Base-by-base conservation (phyloP, 2,113 vertebrate species). In the Cynocephalus volans region DNA sequence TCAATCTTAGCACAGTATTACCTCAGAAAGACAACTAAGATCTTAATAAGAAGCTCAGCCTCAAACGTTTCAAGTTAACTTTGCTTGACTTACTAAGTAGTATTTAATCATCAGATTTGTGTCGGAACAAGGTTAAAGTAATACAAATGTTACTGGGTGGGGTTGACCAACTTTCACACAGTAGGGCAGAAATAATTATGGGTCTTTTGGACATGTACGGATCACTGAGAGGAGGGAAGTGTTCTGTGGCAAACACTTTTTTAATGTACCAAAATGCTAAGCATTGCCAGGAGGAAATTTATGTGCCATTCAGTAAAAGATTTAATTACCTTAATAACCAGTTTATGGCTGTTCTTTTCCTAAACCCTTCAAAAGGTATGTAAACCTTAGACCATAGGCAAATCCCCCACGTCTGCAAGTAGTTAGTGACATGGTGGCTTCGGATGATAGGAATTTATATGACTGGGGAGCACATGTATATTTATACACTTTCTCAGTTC, bases 21-120 rank as follows among this genome's bases (percentile, higher is more conserved):
- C 69, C 28, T n/a, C 31, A 52, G 41, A 95, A 79, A 87, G 31
- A 85, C 31, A 94, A 64, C 23, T 36, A 82, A 97, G 24, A 90
- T 76, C 28, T 70, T 69, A 93, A 26, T 67, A 94, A 93, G 24
- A 93, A 88, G 45, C 64, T 45, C 75, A 94, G 28, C 41, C 36
- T 94, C 52, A 79, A 64, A 72, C 64, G 54, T 60, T 88, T 67
- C 69, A 91, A 93, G 15, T 81, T 81, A 93, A 79, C 50, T 58
- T 92, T 60, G 60, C 19, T 93, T 79, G 12, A 95, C 76, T 95
- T 93, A 67, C 62, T 69, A 93, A 79, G 72, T 87, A 92, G 41
- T 50, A 86, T 48, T 58, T 69, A 52, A 62, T 67, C 12, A 88
- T 52, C 24, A 73, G 9, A 96, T 93, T 6, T 93, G 41, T 75